Percentiles rank a stretch among this genome's conserved stretches.
Evolutionary conservation across 1,140 invertebrate species (phyloP).

Genomic region (Magallana angulata): DNA sequence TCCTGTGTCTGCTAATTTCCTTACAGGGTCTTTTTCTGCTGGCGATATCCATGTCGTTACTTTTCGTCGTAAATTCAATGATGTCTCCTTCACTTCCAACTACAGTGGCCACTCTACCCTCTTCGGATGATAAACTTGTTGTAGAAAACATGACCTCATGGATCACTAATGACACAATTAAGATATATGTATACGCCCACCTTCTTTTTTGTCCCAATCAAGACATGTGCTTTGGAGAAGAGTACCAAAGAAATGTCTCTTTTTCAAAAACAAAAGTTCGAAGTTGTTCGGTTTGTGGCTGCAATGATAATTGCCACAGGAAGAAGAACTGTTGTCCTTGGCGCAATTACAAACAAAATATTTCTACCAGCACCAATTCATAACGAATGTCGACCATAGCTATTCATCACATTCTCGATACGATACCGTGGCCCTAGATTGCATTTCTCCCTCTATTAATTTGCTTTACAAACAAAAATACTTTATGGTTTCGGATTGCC

Average conservation of each 20-base stretch:
- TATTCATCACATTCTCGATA: background rate
- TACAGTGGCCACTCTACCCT: too few relatives aligned
- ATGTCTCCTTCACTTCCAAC: too few relatives aligned
- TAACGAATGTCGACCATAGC: background rate
- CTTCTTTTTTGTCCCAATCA: background rate
- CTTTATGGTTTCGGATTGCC: background rate
- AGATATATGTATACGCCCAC: background rate
- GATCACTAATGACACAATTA: background rate
- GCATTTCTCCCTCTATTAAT: background rate
- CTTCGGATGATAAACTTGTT: background rate
- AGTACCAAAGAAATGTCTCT: background rate
- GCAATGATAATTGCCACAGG: background rate
- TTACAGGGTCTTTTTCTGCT: too few relatives aligned
- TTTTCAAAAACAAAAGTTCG: background rate
- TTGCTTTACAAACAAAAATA: background rate
- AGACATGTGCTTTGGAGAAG: background rate
- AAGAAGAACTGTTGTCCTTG: conserved; percentile 25
- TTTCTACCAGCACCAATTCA: background rate
- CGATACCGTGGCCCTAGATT: background rate
- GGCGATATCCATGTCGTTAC: too few relatives aligned
- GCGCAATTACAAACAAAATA: background rate
- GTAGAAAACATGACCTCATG: background rate
- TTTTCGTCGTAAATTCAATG: too few relatives aligned
- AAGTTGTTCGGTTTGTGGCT: background rate
- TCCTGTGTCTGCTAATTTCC: too few relatives aligned